These are phyloP conservation scores for Pristionchus fissidentatus DNA, from an alignment of 2,888 invertebrate genomes.

Conservation along the genomic window DNA sequence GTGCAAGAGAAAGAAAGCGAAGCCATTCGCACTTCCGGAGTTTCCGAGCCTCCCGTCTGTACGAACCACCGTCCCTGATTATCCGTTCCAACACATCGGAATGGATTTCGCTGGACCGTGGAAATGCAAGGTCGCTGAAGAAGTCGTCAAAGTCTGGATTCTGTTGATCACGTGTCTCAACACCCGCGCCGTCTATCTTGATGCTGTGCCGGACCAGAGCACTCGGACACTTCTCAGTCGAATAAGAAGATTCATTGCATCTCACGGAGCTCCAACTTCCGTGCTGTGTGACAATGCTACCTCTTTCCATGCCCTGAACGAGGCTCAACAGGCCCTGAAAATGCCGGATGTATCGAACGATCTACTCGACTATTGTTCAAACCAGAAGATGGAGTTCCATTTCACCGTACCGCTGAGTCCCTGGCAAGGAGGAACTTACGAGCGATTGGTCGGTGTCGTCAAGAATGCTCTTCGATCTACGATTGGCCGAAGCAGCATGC, in stretches of 20 bases:
- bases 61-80: not conserved
- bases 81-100: not conserved
- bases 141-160: conserved; percentile 40
- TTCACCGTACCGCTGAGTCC: conserved; percentile 76
- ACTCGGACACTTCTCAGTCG: conserved; percentile 38
- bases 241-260: conserved; percentile 50
- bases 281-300: conserved; percentile 65
- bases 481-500: conserved; percentile 75
- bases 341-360: not conserved
- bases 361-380: not conserved
- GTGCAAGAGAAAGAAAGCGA: not conserved
- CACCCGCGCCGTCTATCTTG: conserved; percentile 51
- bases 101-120: conserved; percentile 20
- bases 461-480: conserved; percentile 75
- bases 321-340: conserved; percentile 74
- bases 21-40: not conserved
- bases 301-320: conserved; percentile 76
- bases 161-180: conserved; percentile 50
- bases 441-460: conserved; percentile 75
- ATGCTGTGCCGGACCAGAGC: conserved; percentile 41
- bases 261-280: conserved; percentile 41
- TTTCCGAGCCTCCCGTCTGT: not conserved
- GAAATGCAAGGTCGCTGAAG: not conserved
- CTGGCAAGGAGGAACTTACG: conserved; percentile 78
- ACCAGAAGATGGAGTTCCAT: not conserved